Percentiles rank a stretch among this genome's conserved stretches.
Evolutionary conservation across 1,140 invertebrate species (phyloP).

Genomic region (Trinorchestia longiramus): DNA sequence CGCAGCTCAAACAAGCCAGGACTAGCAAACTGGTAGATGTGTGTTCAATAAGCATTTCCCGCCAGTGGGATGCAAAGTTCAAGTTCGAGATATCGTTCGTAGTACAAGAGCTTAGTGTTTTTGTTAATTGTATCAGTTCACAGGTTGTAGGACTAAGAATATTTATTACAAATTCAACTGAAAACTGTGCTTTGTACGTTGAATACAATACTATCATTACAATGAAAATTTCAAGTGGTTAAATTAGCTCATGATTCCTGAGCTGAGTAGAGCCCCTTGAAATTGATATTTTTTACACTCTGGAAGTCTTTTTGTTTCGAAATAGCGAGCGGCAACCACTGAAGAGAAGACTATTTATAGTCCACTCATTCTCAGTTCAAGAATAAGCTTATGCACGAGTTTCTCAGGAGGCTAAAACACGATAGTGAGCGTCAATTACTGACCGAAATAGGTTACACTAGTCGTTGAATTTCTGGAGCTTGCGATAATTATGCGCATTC

Average conservation of each 20-base stretch:
- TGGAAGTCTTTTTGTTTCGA: background rate
- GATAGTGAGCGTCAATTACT: background rate
- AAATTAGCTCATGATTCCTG: background rate
- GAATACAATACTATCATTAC: too few relatives aligned
- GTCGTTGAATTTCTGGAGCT: background rate
- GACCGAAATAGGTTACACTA: background rate
- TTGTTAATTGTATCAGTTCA: background rate
- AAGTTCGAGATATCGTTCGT: background rate
- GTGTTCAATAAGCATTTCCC: background rate
- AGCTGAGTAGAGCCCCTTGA: background rate
- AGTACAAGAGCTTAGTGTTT: background rate
- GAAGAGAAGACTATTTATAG: background rate
- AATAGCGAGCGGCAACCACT: background rate
- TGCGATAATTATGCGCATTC: slow-evolving; percentile 36
- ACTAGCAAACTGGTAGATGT: background rate
- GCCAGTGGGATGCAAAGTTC: background rate
- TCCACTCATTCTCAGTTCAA: background rate
- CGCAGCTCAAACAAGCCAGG: background rate
- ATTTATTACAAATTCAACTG: too few relatives aligned
- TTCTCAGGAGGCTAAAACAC: background rate
- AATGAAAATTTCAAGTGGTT: background rate
- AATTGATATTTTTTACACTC: background rate
- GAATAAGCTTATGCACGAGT: background rate
- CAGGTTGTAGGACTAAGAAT: too few relatives aligned
- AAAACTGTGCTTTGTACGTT: too few relatives aligned